phyloP scores from a whole-genome alignment of 2,113 vertebrate genomes.

The Oncorhynchus keta region DNA sequence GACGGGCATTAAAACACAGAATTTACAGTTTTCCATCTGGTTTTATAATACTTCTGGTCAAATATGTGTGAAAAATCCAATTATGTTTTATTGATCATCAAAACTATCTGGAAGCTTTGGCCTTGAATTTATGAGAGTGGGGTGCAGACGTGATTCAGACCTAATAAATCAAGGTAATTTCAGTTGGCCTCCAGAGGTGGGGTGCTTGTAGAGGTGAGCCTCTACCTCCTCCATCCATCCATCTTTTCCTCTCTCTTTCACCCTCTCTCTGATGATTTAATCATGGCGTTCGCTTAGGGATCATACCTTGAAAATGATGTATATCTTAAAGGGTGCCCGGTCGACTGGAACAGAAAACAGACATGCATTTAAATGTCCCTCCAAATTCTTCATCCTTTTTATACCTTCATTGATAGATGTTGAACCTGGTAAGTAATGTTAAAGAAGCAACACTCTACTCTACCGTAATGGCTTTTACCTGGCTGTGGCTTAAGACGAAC shows the following conservation, averaged over 20 bases:
- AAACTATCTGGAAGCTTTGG: constrained; percentile 31
- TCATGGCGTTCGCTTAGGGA: neutral
- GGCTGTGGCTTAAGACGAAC: neutral
- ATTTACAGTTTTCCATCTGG: constrained; percentile 42
- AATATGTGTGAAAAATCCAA: constrained; percentile 52
- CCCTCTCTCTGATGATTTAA: constrained; percentile 1
- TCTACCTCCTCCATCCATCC: constrained; percentile 7
- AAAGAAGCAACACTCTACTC: constrained; percentile 37
- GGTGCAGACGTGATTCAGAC: constrained; percentile 18
- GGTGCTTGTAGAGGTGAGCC: neutral
- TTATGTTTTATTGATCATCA: constrained; percentile 59
- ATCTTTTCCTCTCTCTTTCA: neutral
- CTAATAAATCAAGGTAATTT: constrained; percentile 44
- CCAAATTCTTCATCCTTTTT: neutral
- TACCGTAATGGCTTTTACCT: neutral
- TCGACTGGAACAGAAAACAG: neutral
- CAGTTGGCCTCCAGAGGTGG: constrained; percentile 12
- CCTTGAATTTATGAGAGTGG: constrained; percentile 42
- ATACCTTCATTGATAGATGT: neutral
- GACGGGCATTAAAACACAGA: constrained; percentile 26
- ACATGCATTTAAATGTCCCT: constrained; percentile 4
- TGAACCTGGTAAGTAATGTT: constrained; percentile 8
- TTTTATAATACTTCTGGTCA: constrained; percentile 43
- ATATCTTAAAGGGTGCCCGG: neutral
- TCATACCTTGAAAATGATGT: neutral